Evolutionary conservation across 2,113 vertebrate genomes (phyloP).

Genomic region (Bombycilla garrulus): DNA sequence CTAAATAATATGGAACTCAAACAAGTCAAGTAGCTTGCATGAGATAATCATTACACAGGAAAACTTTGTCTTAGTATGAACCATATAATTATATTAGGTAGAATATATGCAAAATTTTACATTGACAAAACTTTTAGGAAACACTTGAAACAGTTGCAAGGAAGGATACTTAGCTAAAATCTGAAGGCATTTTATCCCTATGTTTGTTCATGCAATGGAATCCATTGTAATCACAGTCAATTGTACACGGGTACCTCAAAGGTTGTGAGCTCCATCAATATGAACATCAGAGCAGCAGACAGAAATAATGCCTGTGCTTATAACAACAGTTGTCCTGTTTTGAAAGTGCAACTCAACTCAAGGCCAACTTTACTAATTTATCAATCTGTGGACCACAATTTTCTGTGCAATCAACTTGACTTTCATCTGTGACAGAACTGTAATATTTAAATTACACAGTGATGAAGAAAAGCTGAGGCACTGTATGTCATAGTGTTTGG

Average conservation of each 20-base stretch:
- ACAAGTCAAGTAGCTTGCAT: background rate
- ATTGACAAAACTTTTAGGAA: background rate
- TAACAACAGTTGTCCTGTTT: background rate
- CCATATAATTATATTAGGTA: background rate
- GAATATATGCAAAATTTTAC: background rate
- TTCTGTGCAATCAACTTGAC: background rate
- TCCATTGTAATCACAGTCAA: background rate
- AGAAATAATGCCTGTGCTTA: background rate
- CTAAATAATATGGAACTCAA: background rate
- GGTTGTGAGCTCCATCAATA: background rate
- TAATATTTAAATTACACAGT: background rate
- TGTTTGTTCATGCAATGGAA: background rate
- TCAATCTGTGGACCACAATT: background rate
- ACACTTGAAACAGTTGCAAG: background rate
- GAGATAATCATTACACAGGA: background rate
- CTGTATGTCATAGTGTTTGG: background rate
- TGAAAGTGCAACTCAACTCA: background rate
- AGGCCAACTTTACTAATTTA: background rate
- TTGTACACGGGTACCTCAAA: background rate
- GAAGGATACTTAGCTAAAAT: background rate
- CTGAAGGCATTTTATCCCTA: background rate
- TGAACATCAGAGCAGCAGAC: background rate
- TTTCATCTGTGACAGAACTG: background rate
- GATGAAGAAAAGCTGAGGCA: background rate
- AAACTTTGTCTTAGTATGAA: background rate